Evolutionary conservation across 2,797 vertebrate species (phyloP).

Genomic region (Phataginus tricuspis): DNA sequence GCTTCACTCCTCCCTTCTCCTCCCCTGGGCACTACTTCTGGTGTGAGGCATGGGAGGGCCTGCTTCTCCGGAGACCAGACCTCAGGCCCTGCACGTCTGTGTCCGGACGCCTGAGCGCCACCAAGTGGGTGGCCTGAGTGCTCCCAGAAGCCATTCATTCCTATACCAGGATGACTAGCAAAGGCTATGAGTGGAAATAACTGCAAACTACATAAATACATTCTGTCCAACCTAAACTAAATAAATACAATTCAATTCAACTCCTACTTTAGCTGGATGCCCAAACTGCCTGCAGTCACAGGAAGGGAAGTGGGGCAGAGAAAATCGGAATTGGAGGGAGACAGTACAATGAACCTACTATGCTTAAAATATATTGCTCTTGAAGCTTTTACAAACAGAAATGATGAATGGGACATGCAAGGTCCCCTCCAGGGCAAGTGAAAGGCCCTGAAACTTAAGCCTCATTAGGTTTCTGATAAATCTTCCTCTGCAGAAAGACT

Average conservation of each 20-base stretch:
- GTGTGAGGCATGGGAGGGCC: neutral
- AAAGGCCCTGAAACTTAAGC: neutral
- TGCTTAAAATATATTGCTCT: neutral
- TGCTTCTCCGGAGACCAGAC: neutral
- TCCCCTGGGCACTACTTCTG: neutral
- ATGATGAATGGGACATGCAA: neutral
- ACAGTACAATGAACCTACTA: neutral
- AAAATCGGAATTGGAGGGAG: neutral
- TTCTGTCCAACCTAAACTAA: neutral
- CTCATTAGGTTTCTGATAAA: neutral
- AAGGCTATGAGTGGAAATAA: neutral
- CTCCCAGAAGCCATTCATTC: neutral
- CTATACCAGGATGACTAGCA: neutral
- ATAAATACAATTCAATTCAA: neutral
- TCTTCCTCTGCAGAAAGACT: neutral
- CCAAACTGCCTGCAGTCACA: neutral
- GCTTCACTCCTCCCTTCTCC: neutral
- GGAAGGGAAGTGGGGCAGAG: neutral
- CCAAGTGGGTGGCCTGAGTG: rapidly evolving
- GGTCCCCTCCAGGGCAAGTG: neutral
- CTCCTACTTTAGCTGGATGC: neutral
- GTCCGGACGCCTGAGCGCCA: neutral
- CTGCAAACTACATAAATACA: neutral
- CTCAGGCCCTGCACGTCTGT: neutral
- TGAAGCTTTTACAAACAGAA: conserved; percentile 22